Base-by-base conservation (phyloP, 2,888 invertebrate species). In the Cerastis rubricosa region DNA sequence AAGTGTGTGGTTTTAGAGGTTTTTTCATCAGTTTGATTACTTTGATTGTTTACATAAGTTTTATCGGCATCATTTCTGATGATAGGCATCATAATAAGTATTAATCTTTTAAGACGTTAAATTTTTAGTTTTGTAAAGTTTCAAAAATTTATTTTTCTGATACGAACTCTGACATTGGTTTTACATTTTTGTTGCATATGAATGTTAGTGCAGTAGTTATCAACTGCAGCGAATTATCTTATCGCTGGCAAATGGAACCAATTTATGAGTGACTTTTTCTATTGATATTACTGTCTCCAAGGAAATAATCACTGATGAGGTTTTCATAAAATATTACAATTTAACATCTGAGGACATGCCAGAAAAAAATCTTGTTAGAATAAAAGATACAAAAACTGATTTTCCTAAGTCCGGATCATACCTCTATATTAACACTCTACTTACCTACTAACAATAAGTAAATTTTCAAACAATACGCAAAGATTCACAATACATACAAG, bases 401-500 rank as follows among this genome's bases (percentile, higher is more conserved):
- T 78, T 54, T 67, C 17, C 12, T 59, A 47, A 51, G 49, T 71
- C 1, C n/a, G 29, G 6, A 22, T 17, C 57, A 63, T 54, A 45
- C 9, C 5, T 40, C 4, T 45, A 2, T 49, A 54, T 54, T 47
- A 80, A 25, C 63, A 54, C 54, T n/a, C 63, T 70, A 83, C 84
- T 83, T 85, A 88, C 82, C 79, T 79, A 77, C 43, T 78, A 59
- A 74, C 5, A 72, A 68, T 61, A 64, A 17, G 8, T 72, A 8
- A 9, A 45, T 61, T 54, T 29, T 67, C 40, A 43, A 29, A 77
- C 65, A 78, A 81, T 80, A 83, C 85, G 83, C 88, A 80, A 76
- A 81, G 59, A 72, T 71, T 73, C 83, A 89, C 86, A 83, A 72
- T 76, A 71, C 80, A 71, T 76, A 67, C 72, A 74, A 85, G 70